Conservation (phyloP, 2,113 vertebrate species). For the Antechinus flavipes region DNA sequence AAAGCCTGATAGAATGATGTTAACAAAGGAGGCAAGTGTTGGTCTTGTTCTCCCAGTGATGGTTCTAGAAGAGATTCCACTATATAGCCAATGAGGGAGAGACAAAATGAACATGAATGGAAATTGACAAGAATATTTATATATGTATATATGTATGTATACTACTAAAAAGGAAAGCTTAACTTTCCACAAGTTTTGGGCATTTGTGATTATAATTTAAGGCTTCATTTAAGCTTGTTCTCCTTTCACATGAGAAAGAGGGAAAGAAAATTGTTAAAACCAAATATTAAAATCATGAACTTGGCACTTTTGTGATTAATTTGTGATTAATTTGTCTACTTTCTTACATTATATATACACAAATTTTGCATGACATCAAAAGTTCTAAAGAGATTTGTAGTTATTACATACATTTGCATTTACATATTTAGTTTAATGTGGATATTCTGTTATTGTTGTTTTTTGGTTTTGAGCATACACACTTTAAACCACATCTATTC, state of each 20-base stretch:
- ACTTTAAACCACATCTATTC: constrained; percentile 79
- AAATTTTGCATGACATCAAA: constrained; percentile 77
- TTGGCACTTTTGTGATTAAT: constrained; percentile 89
- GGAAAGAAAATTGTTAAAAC: constrained; percentile 76
- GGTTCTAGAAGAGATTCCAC: constrained; percentile 21
- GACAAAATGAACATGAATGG: constrained; percentile 44
- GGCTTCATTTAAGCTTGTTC: constrained; percentile 82
- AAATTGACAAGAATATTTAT: constrained; percentile 32
- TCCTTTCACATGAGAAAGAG: constrained; percentile 80
- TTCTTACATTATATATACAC: constrained; percentile 82
- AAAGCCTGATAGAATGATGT: neutral
- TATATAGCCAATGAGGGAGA: constrained; percentile 19
- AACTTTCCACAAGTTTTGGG: constrained; percentile 78
- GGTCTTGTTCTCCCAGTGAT: neutral
- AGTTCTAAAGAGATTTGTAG: constrained; percentile 74
- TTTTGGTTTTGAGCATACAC: constrained; percentile 86
- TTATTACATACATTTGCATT: constrained; percentile 80
- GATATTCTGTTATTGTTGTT: constrained; percentile 64
- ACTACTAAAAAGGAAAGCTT: constrained; percentile 67
- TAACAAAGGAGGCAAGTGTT: neutral
- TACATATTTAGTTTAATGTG: constrained; percentile 81
- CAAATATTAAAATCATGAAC: constrained; percentile 75
- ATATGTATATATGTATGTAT: neutral
- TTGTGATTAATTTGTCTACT: constrained; percentile 82
- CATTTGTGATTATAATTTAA: constrained; percentile 81